Evolutionary conservation across 2,888 invertebrate genomes (phyloP), one percentile per base, ranked within the genome.

Genomic region (Baronia brevicornis): DNA sequence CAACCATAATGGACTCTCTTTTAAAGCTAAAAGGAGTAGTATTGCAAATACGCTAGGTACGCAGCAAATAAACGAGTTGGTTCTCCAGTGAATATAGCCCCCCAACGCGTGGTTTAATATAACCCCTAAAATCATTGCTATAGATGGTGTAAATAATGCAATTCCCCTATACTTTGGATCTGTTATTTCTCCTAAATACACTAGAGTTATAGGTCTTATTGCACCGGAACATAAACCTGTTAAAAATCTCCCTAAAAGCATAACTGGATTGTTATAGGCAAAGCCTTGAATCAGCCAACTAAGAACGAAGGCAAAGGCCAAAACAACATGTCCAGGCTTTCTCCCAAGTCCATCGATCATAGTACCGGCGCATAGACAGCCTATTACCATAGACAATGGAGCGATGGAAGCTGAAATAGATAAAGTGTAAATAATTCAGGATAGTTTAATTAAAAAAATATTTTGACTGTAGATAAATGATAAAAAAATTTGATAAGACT

Each of bases 1-100:
- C 12, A 71, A 36, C 72, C 72, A 72, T 3, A 69, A 25, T 1
- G 72, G 72, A 13, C 69, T 71, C 46, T 72, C 71, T 50, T 60
- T 61, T 15, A 69, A 38, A 28, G 51, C 47, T 3, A 64, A 2
- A 0, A 65, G 20, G 5, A 59, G 32, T 1, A 41, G 4, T n/a
- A 58, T 46, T 20, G 57, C 39, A 7, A 60, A 1, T 3, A 60
- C n/a, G 35, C 45, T 58, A 1, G 68, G 59, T 7, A 54, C 18
- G 3, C 45, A 38, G 19, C 56, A 69, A 3, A 68, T 30, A 5
- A 49, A 53, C 6, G 61, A 54, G 5, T 48, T 43, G 0, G 40
- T 39, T 36, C 52, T 60, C 72, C 71, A 71, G 13, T 56, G 32
- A 2, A 55, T 29, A 26, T 53, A 60, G 7, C 46, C 44, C 1